Conservation (phyloP, 2,797 vertebrate species). For the Gallinago solitaria region DNA sequence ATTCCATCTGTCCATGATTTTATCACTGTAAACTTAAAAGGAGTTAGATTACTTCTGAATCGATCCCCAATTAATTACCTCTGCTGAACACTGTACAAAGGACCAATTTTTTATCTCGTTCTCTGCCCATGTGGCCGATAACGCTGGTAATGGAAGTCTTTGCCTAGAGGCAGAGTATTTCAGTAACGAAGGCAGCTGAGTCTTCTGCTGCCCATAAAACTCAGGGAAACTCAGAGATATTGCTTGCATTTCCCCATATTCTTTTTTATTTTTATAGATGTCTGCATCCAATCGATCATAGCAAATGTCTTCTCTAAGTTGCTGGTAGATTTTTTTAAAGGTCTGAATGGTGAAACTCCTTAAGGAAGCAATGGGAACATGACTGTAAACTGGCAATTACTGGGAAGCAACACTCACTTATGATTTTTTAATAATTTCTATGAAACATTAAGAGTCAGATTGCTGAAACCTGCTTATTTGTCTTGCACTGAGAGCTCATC, state of each 20-base stretch:
- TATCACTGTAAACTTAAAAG: neutral
- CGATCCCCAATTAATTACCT: constrained; percentile 50
- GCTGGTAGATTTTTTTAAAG: neutral
- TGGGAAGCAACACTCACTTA: neutral
- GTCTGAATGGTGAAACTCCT: neutral
- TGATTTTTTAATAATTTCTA: constrained; percentile 30
- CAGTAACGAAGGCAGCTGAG: fast-evolving
- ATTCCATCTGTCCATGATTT: neutral
- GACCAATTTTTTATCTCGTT: neutral
- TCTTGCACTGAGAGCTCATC: neutral
- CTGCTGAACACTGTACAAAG: neutral
- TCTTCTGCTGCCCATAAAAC: constrained; percentile 27
- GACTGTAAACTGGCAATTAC: neutral
- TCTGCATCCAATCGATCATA: neutral
- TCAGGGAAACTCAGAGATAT: neutral
- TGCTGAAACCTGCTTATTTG: constrained; percentile 8
- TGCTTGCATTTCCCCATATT: neutral
- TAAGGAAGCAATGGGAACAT: neutral
- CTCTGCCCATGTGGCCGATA: neutral
- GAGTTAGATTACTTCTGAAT: constrained; percentile 12
- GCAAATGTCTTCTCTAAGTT: neutral
- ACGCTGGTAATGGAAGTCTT: neutral
- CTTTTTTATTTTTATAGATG: neutral
- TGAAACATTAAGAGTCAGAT: neutral
- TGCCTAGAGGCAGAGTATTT: neutral